phyloP scores from a whole-genome alignment of 2,888 invertebrate species.

The Nezara viridula region DNA sequence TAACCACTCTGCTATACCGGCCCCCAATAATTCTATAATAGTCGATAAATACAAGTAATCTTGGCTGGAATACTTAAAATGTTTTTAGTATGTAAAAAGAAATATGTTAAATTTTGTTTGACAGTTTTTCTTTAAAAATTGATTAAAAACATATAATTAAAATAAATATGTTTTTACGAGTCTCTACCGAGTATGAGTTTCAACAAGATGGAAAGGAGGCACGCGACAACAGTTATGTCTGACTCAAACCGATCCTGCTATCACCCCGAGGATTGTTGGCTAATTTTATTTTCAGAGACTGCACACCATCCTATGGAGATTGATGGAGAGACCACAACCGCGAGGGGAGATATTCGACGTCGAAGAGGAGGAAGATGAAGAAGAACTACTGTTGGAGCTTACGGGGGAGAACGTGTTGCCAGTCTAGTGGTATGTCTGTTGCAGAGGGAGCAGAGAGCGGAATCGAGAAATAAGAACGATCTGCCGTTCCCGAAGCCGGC shows the following conservation, averaged over 20 bases:
- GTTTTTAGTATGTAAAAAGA: no score
- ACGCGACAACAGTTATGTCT: neutral
- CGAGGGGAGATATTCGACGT: neutral
- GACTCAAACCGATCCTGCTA: neutral
- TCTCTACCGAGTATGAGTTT: neutral
- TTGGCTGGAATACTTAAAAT: no score
- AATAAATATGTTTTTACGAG: no score
- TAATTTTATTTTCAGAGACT: constrained; percentile 38
- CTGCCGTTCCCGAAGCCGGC: constrained; percentile 33
- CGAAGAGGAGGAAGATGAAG: neutral
- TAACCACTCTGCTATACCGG: no score
- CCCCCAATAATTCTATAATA: no score
- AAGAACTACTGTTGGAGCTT: neutral
- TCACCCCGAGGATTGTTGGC: neutral
- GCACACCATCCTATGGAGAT: neutral
- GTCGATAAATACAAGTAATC: no score
- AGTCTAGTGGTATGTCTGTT: constrained; percentile 47
- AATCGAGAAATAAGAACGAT: neutral
- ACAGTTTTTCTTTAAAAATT: no score
- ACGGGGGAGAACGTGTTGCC: neutral
- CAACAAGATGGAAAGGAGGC: neutral
- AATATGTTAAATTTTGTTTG: no score
- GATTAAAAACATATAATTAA: no score
- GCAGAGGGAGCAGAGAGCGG: neutral
- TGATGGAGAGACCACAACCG: constrained; percentile 1